A percentile compares a stretch with the other conserved stretches of the same genome.
Conservation (phyloP, 2,888 invertebrate species). For the Temnothorax rugatulus region DNA sequence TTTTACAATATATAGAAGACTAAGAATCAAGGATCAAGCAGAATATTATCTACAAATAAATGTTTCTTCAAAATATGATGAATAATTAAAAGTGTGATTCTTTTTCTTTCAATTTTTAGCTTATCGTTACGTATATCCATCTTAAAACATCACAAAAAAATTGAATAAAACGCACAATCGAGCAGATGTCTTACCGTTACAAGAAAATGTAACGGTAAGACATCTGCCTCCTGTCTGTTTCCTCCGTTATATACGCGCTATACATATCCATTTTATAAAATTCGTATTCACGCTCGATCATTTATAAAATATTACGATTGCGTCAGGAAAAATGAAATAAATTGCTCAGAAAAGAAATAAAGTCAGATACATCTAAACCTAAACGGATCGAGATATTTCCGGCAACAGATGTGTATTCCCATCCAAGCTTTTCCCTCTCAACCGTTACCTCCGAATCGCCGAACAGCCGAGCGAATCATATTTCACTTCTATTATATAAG, state of each 20-base stretch:
- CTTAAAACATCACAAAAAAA: not conserved
- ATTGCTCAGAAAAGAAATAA: not conserved
- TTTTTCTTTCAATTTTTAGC: not conserved
- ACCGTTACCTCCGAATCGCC: constrained; percentile 44
- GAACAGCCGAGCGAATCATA: constrained; percentile 38
- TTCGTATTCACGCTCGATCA: constrained; percentile 11
- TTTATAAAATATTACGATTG: constrained; percentile 29
- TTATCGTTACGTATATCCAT: not conserved
- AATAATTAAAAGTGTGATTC: not conserved
- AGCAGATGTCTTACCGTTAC: constrained; percentile 49
- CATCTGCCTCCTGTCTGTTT: constrained; percentile 40
- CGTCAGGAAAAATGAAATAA: constrained; percentile 20
- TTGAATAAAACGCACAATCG: constrained; percentile 8
- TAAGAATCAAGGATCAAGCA: not conserved
- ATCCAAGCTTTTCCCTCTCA: constrained; percentile 40
- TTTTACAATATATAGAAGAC: not conserved
- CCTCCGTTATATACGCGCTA: constrained; percentile 30
- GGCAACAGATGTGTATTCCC: constrained; percentile 25
- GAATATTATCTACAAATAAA: not conserved
- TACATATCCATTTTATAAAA: constrained; percentile 13
- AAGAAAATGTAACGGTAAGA: constrained; percentile 46
- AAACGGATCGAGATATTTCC: not conserved
- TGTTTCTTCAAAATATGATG: not conserved
- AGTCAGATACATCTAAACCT: constrained; percentile 9
- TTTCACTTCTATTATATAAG: constrained; percentile 63